Conservation (phyloP, 2,888 invertebrate genomes). For the Chaetoderma sp. region DNA sequence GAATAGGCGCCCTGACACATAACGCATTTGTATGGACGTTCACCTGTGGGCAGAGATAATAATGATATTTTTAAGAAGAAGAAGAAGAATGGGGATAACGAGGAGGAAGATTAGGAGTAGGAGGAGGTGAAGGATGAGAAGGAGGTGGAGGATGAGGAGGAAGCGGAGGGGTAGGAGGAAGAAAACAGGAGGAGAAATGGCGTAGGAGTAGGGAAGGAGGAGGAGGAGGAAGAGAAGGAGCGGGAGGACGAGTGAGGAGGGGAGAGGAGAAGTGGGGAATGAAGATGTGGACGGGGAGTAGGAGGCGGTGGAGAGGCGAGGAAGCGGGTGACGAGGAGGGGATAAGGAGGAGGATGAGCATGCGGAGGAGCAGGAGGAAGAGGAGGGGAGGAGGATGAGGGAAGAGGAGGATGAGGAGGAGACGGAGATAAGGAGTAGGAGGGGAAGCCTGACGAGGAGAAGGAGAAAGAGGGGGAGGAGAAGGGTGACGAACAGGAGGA, state of each 20-base stretch:
- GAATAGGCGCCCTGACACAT: conserved; percentile 64
- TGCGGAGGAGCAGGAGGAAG: too few relatives aligned
- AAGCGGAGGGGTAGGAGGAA: not conserved
- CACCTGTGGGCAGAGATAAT: too few relatives aligned
- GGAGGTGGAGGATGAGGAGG: not conserved
- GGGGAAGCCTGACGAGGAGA: not conserved
- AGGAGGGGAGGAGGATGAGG: too few relatives aligned
- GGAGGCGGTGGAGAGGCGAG: not conserved
- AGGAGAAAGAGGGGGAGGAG: not conserved
- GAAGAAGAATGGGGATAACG: not conserved
- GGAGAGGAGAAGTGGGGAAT: too few relatives aligned
- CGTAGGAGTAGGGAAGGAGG: not conserved
- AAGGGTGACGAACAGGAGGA: too few relatives aligned
- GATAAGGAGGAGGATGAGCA: too few relatives aligned
- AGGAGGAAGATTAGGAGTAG: not conserved
- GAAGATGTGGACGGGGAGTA: too few relatives aligned
- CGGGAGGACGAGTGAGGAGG: not conserved
- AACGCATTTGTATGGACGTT: conserved; percentile 63
- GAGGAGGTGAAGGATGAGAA: not conserved
- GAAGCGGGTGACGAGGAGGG: not conserved
- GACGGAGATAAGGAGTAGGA: not conserved
- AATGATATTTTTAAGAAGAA: too few relatives aligned
- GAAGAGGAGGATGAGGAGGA: too few relatives aligned
- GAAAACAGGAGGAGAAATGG: not conserved
- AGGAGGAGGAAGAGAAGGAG: not conserved